Base-by-base conservation (phyloP, 2,888 invertebrate genomes). In the Euphydryas editha region DNA sequence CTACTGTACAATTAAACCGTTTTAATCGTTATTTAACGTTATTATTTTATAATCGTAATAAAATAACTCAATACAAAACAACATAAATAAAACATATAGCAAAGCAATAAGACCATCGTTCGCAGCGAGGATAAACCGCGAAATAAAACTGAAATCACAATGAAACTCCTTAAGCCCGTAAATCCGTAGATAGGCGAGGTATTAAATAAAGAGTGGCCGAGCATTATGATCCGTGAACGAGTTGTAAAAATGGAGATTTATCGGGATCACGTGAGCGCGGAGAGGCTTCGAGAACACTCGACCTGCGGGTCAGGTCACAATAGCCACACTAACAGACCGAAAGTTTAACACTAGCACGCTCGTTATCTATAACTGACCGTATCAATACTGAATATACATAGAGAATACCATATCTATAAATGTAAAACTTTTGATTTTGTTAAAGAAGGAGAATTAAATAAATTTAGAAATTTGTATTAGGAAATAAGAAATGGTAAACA, bases 241-340 rank as follows among this genome's bases (percentile, higher is more conserved):
- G 81, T 81, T 79, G 80, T 82, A 83, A 83, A 86, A 84, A 84
- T 82, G 81, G 79, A 80, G 82, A 84, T 84, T 83, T 83, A 84
- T 83, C 81, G 80, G 57, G 59, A 62, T 54, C 44, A 8, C 58
- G 54, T 37, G 36, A 51, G 21, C 21, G 59, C 18, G 18, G 46
- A 59, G 58, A 39, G 59, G 30, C 59, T 47, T 60, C 60, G 39
- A 60, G 49, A 37, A 10, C 59, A 13, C 51, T 60, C 60, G 37
- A 60, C 21, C 39, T 18, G 21, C 24, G 51, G 47, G 49, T 21
- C 49, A 60, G 60, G 51, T 49, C 39, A 39, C 49, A 39, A 51
- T 37, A 21, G 24, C 21, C 44, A 39, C 21, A 8, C 18, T 17
- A 30, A 21, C 46, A 30, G 17, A 24, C 15, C 11, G 7, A 17